Base-by-base conservation (phyloP, 1,140 invertebrate species). In the Alviniconcha marisindica region DNA sequence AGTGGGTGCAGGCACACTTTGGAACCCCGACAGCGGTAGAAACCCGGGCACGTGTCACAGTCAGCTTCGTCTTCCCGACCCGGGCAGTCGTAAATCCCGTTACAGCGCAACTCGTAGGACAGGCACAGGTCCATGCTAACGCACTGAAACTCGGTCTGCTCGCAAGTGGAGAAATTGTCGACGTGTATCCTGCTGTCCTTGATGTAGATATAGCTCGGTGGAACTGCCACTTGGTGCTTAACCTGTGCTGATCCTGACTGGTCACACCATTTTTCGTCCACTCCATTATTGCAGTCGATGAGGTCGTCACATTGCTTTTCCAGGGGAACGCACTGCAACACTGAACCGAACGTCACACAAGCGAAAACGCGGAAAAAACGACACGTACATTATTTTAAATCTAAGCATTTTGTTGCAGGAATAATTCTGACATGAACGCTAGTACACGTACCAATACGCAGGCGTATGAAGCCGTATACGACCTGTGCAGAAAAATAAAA, bases 31-130 rank as follows among this genome's bases (percentile, higher is more conserved):
- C 83, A 84, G 14, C 33, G 78, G 33, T 69, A 81, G 48, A 51
- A 81, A 21, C 83, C 83, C 5, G 83, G 77, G 36, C 83, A 84
- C 10, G 28, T 42, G 33, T 81, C 78, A 74, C 71, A 74, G 10
- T 24, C 71, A 12, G 0, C 24, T 14, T 74, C 71, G 28, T 74
- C 71, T n/a, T 74, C 71, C 24, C 42, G 38, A n/a, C 71, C 71
- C 12, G 71, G 71, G 24, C 71, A 74, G 71, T 74, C 71, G 38
- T 74, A 42, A 12, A 74, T n/a, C 2, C 38, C 71, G 28, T 74
- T 74, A 33, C 71, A 74, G n/a, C n/a, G n/a, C n/a, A n/a, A n/a
- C 10, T n/a, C 51, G 51, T 24, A 54, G 12, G 51, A 54, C 12
- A 12, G 24, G 12, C 51, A 24, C 10, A 12, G 24, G 51, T 12